Conservation (phyloP, 2,797 vertebrate species). For the Peromyscus eremicus region DNA sequence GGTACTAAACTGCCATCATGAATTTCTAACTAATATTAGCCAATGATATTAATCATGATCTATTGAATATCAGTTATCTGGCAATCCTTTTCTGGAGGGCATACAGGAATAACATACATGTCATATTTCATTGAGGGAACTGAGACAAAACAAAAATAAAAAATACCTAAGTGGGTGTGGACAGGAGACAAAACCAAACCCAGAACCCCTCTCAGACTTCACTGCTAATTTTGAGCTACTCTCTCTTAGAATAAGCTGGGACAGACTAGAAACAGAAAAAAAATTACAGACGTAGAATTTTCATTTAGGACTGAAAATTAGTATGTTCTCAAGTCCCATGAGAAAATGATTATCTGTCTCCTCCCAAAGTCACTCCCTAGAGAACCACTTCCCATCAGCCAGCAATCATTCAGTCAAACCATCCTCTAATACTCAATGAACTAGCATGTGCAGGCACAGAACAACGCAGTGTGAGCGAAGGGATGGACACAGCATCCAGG, state of each 20-base stretch:
- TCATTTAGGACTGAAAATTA: conserved; percentile 54
- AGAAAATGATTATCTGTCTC: conserved; percentile 58
- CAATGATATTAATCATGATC: not conserved
- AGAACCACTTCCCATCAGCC: conserved; percentile 58
- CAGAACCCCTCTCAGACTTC: not conserved
- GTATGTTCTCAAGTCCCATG: conserved; percentile 13
- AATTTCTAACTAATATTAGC: not conserved
- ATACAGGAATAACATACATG: not conserved
- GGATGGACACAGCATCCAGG: not conserved
- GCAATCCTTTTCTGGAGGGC: not conserved
- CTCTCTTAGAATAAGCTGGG: not conserved
- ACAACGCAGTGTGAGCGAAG: conserved; percentile 39
- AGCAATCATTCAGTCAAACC: conserved; percentile 57
- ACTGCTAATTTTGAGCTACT: not conserved
- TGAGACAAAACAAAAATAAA: not conserved
- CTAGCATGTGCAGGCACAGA: not conserved
- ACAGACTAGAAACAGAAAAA: conserved; percentile 5
- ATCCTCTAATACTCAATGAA: conserved; percentile 19
- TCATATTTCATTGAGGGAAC: conserved; percentile 27
- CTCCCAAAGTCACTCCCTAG: conserved; percentile 37
- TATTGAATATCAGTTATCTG: conserved; percentile 15
- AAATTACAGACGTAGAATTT: conserved; percentile 42
- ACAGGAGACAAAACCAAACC: conserved; percentile 2
- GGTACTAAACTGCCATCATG: not conserved
- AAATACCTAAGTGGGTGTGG: not conserved